A percentile compares a stretch with the other conserved stretches of the same genome.
phyloP scores from a whole-genome alignment of 2,797 vertebrate species.

The Gobionotothen gibberifrons region DNA sequence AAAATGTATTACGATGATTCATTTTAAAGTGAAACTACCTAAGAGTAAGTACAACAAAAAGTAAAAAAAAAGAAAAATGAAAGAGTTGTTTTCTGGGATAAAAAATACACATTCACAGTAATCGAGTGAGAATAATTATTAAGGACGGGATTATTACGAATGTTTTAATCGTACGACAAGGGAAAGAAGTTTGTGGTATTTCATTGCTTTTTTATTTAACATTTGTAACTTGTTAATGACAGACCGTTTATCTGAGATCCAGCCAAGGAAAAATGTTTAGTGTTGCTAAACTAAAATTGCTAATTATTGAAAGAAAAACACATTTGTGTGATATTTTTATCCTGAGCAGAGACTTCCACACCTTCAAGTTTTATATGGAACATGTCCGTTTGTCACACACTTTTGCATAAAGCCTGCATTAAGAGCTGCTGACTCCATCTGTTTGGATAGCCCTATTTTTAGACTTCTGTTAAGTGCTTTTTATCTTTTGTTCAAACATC shows the following conservation, averaged over 20 bases:
- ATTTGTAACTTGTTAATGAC: background rate
- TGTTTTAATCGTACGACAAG: background rate
- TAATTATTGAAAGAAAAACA: conserved; percentile 23
- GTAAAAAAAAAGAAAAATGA: background rate
- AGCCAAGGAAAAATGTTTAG: background rate
- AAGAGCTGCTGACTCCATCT: conserved; percentile 56
- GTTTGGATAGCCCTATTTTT: conserved; percentile 57
- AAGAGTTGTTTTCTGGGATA: background rate
- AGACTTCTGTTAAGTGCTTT: conserved; percentile 53
- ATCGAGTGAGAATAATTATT: background rate
- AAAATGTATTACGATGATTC: conserved; percentile 15
- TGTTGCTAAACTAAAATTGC: conserved; percentile 7
- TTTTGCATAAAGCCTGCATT: conserved; percentile 54
- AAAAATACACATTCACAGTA: background rate
- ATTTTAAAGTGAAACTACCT: conserved; percentile 1
- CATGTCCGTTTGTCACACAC: conserved; percentile 37
- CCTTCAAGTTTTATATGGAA: conserved; percentile 24
- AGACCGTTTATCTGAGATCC: background rate
- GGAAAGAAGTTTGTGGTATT: background rate
- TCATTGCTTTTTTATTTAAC: background rate
- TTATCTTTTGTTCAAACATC: conserved; percentile 57
- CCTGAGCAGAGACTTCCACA: conserved; percentile 23
- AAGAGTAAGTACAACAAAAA: conserved; percentile 6
- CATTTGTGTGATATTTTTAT: conserved; percentile 29
- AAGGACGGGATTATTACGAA: background rate